A percentile compares a stretch with the other conserved stretches of the same genome.
Conservation (phyloP, 1,140 invertebrate genomes). For the Solenopsis invicta region DNA sequence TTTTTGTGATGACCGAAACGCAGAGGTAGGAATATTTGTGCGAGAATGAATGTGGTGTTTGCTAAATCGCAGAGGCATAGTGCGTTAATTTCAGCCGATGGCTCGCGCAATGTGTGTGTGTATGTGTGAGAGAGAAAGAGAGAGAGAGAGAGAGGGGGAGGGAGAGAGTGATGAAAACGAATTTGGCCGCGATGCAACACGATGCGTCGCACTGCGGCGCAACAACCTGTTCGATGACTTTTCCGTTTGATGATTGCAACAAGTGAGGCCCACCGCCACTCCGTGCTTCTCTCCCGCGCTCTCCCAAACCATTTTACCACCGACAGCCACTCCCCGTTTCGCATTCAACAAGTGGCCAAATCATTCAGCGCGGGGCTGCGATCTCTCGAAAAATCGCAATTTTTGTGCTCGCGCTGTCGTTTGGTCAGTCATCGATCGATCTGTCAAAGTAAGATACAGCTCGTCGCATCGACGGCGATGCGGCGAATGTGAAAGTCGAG, state of each 20-base stretch:
- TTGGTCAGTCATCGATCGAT: conserved; percentile 71
- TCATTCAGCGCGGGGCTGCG: conserved; percentile 80
- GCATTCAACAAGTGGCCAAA: conserved; percentile 86
- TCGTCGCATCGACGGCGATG: not conserved
- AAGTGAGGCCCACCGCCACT: conserved; percentile 80
- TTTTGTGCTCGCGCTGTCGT: conserved; percentile 62
- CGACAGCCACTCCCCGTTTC: conserved; percentile 75
- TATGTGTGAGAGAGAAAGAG: not conserved
- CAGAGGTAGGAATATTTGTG: conserved; percentile 34
- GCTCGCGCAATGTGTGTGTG: conserved; percentile 14
- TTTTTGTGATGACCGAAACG: conserved; percentile 1
- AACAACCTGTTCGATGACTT: conserved; percentile 85
- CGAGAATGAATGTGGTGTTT: conserved; percentile 12
- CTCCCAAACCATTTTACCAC: conserved; percentile 76
- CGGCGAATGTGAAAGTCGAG: not conserved
- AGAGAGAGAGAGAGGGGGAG: conserved; percentile 19
- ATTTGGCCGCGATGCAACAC: conserved; percentile 67
- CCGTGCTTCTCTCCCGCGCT: conserved; percentile 68
- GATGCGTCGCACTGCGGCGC: conserved; percentile 67
- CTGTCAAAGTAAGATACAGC: conserved; percentile 49
- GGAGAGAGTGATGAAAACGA: conserved; percentile 70
- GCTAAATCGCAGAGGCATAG: conserved; percentile 38
- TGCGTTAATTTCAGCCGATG: conserved; percentile 52
- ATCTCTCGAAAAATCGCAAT: conserved; percentile 72
- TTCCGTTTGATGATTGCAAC: conserved; percentile 86